Percentiles rank a stretch among this genome's conserved stretches.
phyloP scores from a whole-genome alignment of 2,113 vertebrate species.

The Cephalophus harveyi region DNA sequence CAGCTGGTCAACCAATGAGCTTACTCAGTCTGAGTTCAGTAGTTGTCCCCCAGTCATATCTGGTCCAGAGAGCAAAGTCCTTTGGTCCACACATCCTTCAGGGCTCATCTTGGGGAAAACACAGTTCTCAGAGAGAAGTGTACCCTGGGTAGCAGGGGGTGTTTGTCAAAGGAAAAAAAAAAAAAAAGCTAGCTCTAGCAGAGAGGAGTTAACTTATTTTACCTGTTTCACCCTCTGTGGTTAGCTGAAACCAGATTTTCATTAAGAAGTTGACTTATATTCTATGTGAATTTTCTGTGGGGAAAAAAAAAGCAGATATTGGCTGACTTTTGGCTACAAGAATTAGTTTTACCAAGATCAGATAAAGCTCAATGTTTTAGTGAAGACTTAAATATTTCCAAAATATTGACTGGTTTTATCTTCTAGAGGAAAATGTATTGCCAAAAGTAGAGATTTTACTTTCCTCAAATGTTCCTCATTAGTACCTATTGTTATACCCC shows the following conservation, averaged over 20 bases:
- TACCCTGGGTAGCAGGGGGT: rapidly evolving
- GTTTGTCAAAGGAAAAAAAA: neutral
- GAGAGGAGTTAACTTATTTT: neutral
- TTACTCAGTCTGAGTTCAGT: neutral
- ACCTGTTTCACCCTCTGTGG: neutral
- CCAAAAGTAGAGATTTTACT: constrained; percentile 9
- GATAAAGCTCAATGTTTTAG: neutral
- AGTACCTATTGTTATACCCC: neutral
- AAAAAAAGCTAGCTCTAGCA: neutral
- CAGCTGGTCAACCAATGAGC: neutral
- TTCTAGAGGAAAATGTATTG: neutral
- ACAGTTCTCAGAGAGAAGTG: neutral
- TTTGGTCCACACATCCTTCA: neutral
- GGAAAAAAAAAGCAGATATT: neutral
- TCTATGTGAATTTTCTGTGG: neutral
- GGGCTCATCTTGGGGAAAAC: neutral
- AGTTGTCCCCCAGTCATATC: neutral
- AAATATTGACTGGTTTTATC: neutral
- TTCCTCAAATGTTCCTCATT: neutral
- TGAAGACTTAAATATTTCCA: neutral
- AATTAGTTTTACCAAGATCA: constrained; percentile 5
- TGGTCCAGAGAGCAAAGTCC: neutral
- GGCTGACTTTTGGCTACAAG: neutral
- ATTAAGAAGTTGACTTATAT: neutral
- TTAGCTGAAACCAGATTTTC: neutral